Conservation (phyloP, 1,140 invertebrate genomes). For the Drosophila grimshawi region DNA sequence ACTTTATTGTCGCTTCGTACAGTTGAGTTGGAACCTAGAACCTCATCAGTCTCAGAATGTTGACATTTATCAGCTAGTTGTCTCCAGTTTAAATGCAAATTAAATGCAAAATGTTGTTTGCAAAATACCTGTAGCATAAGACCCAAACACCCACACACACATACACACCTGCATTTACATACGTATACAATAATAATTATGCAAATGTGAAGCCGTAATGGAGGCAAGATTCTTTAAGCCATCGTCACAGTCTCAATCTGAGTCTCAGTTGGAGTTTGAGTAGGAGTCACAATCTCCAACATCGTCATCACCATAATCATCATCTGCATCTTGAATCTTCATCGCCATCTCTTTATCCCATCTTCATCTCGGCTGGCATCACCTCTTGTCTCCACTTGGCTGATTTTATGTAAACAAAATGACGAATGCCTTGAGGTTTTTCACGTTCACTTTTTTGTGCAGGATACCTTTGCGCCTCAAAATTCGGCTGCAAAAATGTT, state of each 20-base stretch:
- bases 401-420: slow-evolving; percentile 80
- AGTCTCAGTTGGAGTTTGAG: no score
- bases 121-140: slow-evolving; percentile 11
- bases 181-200: slow-evolving; percentile 71
- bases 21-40: not conserved
- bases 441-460: not conserved
- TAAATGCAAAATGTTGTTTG: slow-evolving; percentile 51
- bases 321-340: not conserved
- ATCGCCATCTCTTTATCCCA: not conserved
- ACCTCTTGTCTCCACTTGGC: slow-evolving; percentile 51
- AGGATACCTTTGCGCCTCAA: slow-evolving; percentile 43
- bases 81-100: slow-evolving; percentile 72
- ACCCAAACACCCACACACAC: slow-evolving; percentile 19
- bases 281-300: slow-evolving; percentile 25
- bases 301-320: slow-evolving; percentile 15
- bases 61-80: slow-evolving; percentile 54
- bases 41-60: slow-evolving; percentile 11
- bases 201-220: slow-evolving; percentile 79
- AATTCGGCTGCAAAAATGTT: slow-evolving; percentile 26
- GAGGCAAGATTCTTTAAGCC: slow-evolving; percentile 63
- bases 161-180: slow-evolving; percentile 16
- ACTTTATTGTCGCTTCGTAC: not conserved
- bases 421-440: slow-evolving; percentile 74
- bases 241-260: not conserved
- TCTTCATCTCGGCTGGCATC: slow-evolving; percentile 3